phyloP scores from a whole-genome alignment of 30 jellyfish, hydroid and myxozoan species.

The Sanderia malayensis region DNA sequence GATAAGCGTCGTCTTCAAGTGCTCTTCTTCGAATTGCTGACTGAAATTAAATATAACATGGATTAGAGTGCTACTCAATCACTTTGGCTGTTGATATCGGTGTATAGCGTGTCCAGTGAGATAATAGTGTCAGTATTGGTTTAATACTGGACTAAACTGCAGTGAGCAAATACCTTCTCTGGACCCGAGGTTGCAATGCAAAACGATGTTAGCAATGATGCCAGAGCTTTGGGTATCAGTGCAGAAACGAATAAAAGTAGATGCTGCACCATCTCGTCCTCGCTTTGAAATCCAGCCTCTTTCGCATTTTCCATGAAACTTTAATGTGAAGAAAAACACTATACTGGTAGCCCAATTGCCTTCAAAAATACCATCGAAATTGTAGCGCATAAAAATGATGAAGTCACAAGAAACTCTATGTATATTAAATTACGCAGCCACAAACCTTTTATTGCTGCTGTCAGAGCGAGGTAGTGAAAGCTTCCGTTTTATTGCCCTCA shows the following conservation, averaged over 20 bases:
- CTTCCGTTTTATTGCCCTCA: slow-evolving; percentile 1
- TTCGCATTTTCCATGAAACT: slow-evolving; percentile 58
- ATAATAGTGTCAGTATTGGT: too few species aligned
- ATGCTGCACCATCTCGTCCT: slow-evolving; percentile 68
- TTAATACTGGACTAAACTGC: too few species aligned
- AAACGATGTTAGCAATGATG: slow-evolving; percentile 81
- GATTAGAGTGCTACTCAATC: too few species aligned
- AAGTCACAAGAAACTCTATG: too few species aligned
- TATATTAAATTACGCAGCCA: too few species aligned
- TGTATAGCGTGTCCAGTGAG: too few species aligned
- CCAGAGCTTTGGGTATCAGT: slow-evolving; percentile 80
- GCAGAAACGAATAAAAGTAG: slow-evolving; percentile 77
- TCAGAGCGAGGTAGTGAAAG: not conserved
- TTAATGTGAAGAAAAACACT: too few species aligned
- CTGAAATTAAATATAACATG: slow-evolving; percentile 33
- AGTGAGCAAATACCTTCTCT: slow-evolving; percentile 64
- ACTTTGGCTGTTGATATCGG: too few species aligned
- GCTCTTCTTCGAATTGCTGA: slow-evolving; percentile 47
- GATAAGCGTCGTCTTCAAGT: slow-evolving; percentile 31
- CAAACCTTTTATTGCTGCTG: not conserved
- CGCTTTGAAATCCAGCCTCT: slow-evolving; percentile 67
- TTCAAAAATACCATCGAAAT: too few species aligned
- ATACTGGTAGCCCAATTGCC: too few species aligned
- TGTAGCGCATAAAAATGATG: too few species aligned
- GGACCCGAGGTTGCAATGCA: slow-evolving; percentile 75